Percentiles rank a stretch among this genome's conserved stretches.
phyloP scores from a whole-genome alignment of 2,113 vertebrate species.

The Grantiella picta region DNA sequence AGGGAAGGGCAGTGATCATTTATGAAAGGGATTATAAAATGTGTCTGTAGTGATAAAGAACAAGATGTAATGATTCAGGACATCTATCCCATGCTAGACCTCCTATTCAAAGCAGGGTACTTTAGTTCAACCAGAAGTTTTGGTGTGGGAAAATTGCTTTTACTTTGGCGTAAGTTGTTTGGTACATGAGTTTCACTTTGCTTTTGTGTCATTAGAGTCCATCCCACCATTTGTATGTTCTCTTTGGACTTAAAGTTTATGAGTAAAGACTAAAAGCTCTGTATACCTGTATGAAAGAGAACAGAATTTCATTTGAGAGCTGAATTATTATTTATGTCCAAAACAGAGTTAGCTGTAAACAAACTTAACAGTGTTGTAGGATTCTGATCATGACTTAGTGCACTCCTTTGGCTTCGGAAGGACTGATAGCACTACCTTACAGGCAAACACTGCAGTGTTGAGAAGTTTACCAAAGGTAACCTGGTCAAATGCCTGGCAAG shows the following conservation, averaged over 20 bases:
- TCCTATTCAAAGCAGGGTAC: not conserved
- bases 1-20: not conserved
- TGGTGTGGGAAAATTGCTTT: not conserved
- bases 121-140: not conserved
- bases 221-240: not conserved
- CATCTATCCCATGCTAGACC: not conserved
- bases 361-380: not conserved
- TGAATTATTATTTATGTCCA: not conserved
- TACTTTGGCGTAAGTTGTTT: not conserved
- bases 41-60: not conserved
- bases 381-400: not conserved
- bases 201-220: not conserved
- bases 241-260: not conserved
- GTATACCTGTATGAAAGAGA: not conserved
- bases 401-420: not conserved
- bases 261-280: not conserved
- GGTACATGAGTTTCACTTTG: not conserved
- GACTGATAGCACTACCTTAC: not conserved
- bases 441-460: not conserved
- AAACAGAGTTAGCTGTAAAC: not conserved
- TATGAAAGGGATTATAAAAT: not conserved
- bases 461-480: not conserved
- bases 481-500: not conserved
- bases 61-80: not conserved
- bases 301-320: not conserved